phyloP scores from a whole-genome alignment of 1,140 invertebrate genomes.

The Capitella teleta region DNA sequence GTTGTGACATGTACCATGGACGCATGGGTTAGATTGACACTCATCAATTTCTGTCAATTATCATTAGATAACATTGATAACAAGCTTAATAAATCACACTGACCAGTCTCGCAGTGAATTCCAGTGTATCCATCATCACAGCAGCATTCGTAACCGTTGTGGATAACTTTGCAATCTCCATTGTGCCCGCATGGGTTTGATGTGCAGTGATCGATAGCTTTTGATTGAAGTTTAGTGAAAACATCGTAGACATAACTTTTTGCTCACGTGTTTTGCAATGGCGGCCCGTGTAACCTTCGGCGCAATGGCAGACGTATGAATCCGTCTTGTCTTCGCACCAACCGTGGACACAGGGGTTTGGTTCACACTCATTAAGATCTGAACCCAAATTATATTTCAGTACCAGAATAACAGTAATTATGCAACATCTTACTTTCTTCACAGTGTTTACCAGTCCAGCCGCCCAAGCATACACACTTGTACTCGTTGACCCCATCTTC shows the following conservation, averaged over 20 bases:
- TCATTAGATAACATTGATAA: not conserved
- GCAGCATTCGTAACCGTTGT: not conserved
- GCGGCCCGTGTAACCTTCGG: too few relatives aligned
- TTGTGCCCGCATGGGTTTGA: too few relatives aligned
- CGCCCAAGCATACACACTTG: constrained; percentile 9
- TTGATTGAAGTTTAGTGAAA: too few relatives aligned
- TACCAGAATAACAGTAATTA: too few relatives aligned
- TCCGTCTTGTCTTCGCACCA: too few relatives aligned
- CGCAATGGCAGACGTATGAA: too few relatives aligned
- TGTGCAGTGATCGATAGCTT: too few relatives aligned
- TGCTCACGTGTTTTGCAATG: too few relatives aligned
- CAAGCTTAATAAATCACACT: too few relatives aligned
- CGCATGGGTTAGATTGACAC: constrained; percentile 41
- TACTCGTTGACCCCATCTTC: constrained; percentile 11
- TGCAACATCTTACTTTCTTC: too few relatives aligned
- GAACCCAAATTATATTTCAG: not conserved
- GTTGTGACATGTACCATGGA: constrained; percentile 44
- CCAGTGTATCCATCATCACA: constrained; percentile 2
- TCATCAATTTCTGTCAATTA: constrained; percentile 27
- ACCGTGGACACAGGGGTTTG: constrained; percentile 1
- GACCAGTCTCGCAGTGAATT: not conserved
- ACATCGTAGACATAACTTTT: too few relatives aligned
- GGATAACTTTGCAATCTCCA: not conserved
- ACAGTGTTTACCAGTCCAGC: constrained; percentile 58
- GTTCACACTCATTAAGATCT: not conserved